These are phyloP conservation scores for Oscheius myriophilus DNA, from an alignment of 2,888 invertebrate genomes.

Conservation along the genomic window DNA sequence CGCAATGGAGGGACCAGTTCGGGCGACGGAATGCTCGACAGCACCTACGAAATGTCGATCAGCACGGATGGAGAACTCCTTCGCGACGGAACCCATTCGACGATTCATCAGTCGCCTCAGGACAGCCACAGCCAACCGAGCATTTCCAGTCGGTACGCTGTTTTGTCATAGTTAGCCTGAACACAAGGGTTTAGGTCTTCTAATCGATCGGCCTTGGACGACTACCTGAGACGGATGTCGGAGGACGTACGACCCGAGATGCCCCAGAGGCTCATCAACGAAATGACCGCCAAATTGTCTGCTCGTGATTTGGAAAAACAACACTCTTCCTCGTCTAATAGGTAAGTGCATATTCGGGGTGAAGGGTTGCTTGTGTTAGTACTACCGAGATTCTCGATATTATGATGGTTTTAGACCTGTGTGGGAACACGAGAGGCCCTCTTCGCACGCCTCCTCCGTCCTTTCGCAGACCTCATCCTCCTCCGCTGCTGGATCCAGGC, in stretches of 20 bases:
- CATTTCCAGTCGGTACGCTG: slow-evolving; percentile 25
- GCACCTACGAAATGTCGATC: slow-evolving; percentile 47
- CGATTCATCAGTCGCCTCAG: slow-evolving; percentile 22
- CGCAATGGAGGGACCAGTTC: slow-evolving; percentile 3
- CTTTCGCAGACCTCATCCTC: slow-evolving; percentile 11
- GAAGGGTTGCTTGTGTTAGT: too few relatives aligned
- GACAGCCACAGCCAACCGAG: slow-evolving; percentile 28
- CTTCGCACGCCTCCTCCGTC: slow-evolving; percentile 21
- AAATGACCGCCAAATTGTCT: slow-evolving; percentile 44
- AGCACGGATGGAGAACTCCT: slow-evolving; percentile 22
- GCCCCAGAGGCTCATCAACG: slow-evolving; percentile 44
- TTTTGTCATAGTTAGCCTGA: not conserved
- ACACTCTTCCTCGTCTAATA: not conserved
- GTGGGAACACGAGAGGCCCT: slow-evolving; percentile 29
- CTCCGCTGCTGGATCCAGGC: not conserved
- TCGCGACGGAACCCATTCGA: slow-evolving; percentile 26
- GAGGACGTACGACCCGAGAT: slow-evolving; percentile 30
- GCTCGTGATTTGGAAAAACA: slow-evolving; percentile 13
- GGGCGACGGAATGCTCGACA: slow-evolving; percentile 37
- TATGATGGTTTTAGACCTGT: slow-evolving; percentile 18
- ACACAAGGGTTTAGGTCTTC: slow-evolving; percentile 32
- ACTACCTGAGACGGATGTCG: slow-evolving; percentile 25
- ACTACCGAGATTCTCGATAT: too few relatives aligned
- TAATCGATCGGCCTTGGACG: slow-evolving; percentile 32
- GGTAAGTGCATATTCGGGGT: too few relatives aligned